Conservation (phyloP, 2,113 vertebrate genomes). For the Festucalex cinctus region DNA sequence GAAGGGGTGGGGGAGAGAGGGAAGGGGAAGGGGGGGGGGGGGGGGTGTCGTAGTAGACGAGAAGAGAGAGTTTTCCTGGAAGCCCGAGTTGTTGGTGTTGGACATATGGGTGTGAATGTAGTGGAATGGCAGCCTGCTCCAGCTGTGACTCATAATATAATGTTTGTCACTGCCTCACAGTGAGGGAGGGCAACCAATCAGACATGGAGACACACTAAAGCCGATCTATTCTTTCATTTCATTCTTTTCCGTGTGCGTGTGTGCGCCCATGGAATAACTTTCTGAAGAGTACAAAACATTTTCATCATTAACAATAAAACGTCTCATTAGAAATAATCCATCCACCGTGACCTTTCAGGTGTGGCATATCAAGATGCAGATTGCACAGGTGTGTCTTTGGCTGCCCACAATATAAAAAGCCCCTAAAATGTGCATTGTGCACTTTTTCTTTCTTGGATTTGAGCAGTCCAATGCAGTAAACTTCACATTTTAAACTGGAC, state of each 20-base stretch:
- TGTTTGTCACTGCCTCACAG: slow-evolving; percentile 60
- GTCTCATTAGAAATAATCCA: too few species aligned
- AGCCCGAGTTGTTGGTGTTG: slow-evolving; percentile 65
- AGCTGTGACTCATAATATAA: slow-evolving; percentile 72
- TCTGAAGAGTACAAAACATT: too few species aligned
- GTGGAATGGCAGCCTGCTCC: slow-evolving; percentile 55
- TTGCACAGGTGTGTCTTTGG: too few species aligned
- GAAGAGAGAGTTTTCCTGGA: slow-evolving; percentile 67
- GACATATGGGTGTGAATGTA: slow-evolving; percentile 55
- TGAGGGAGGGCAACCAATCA: slow-evolving; percentile 53
- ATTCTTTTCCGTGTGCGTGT: not conserved
- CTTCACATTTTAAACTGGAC: too few species aligned
- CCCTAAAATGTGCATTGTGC: too few species aligned
- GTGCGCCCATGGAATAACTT: not conserved
- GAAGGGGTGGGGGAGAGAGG: slow-evolving; percentile 32
- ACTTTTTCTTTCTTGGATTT: too few species aligned
- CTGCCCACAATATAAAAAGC: too few species aligned
- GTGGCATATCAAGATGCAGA: too few species aligned
- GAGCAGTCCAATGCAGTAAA: too few species aligned
- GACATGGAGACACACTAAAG: slow-evolving; percentile 33
- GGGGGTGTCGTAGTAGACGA: slow-evolving; percentile 40
- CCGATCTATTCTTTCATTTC: slow-evolving; percentile 31
- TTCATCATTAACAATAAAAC: too few species aligned
- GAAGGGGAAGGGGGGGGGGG: slow-evolving; percentile 19
- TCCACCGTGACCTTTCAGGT: too few species aligned